These are phyloP conservation scores for Esox lucius DNA, from an alignment of 2,797 vertebrate species.

Conservation along the genomic window DNA sequence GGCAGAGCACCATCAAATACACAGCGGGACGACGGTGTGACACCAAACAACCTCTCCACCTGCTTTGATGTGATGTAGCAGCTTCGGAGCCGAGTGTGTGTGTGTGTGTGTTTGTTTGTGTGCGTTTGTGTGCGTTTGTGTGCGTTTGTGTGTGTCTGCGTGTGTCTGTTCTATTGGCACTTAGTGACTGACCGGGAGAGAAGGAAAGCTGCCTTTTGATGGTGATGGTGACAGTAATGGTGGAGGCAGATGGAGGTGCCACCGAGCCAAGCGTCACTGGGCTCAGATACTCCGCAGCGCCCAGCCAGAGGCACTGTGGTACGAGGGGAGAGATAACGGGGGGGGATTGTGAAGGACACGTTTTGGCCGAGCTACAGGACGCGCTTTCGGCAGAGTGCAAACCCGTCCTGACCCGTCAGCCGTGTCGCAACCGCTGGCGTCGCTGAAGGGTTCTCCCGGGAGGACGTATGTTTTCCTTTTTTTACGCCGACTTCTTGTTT, in stretches of 20 bases:
- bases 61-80: not conserved
- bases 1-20: not conserved
- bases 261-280: not conserved
- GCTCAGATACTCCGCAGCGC: not conserved
- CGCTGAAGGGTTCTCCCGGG: not conserved
- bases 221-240: not conserved
- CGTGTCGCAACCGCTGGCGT: not conserved
- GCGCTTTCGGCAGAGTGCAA: not conserved
- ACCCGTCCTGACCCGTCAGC: not conserved
- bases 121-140: slow-evolving; percentile 17
- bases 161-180: not conserved
- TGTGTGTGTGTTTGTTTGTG: slow-evolving; percentile 25
- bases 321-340: not conserved
- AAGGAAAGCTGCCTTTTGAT: not conserved
- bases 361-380: not conserved
- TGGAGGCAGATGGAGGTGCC: not conserved
- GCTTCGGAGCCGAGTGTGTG: not conserved
- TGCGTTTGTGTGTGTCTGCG: not conserved
- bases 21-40: not conserved
- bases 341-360: not conserved
- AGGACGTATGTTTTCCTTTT: not conserved
- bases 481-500: not conserved
- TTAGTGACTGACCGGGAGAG: not conserved
- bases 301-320: not conserved
- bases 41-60: not conserved